Percentiles rank a stretch among this genome's conserved stretches.
Conservation (phyloP, 2,113 vertebrate species). For the Anser brachyrhynchus region DNA sequence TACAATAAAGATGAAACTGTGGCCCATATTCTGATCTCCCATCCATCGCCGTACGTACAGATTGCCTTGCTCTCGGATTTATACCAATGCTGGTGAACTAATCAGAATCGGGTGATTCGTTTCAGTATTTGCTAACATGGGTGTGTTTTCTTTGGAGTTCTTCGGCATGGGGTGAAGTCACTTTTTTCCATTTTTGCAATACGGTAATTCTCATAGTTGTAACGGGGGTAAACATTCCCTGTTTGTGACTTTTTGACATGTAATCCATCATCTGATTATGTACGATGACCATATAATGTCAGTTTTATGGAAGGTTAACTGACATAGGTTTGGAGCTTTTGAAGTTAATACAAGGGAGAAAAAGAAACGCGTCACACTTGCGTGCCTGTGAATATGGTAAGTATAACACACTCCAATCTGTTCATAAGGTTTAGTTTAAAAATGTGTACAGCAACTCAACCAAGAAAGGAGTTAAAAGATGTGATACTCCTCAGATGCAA, state of each 20-base stretch:
- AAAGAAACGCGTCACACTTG: conserved; percentile 43
- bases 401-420: conserved; percentile 15
- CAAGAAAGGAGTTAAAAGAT: conserved; percentile 71
- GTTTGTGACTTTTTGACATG: conserved; percentile 63
- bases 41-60: not conserved
- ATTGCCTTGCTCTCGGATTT: not conserved
- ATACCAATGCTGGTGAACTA: not conserved
- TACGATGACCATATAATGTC: conserved; percentile 72
- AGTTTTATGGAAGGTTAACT: conserved; percentile 77
- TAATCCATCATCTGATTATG: conserved; percentile 77
- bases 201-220: conserved; percentile 42
- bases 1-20: conserved; percentile 52
- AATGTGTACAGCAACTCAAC: conserved; percentile 64
- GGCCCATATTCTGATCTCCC: not conserved
- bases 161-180: not conserved
- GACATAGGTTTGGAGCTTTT: conserved; percentile 73
- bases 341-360: conserved; percentile 66
- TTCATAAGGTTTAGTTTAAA: conserved; percentile 76
- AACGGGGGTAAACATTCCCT: conserved; percentile 63
- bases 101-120: not conserved
- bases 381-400: conserved; percentile 35
- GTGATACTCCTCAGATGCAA: conserved; percentile 73
- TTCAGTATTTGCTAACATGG: conserved; percentile 16
- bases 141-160: conserved; percentile 24
- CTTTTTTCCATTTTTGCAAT: conserved; percentile 33